These are phyloP conservation scores for Scalopus aquaticus DNA, from an alignment of 2,113 vertebrate genomes.

Conservation along the genomic window DNA sequence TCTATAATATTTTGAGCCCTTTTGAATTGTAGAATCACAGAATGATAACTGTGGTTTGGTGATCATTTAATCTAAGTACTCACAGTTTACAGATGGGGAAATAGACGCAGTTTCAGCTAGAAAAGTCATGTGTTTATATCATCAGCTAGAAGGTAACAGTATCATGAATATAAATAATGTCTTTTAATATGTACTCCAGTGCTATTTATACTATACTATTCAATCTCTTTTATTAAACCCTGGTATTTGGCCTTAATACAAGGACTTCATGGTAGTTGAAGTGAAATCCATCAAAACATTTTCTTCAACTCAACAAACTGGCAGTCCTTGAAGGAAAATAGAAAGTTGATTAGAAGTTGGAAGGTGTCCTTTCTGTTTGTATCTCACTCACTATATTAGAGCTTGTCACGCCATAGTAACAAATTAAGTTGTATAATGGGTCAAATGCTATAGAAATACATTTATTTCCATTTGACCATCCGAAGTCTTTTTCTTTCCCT, in stretches of 20 bases:
- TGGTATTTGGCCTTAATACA: neutral
- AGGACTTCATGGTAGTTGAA: neutral
- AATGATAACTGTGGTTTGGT: neutral
- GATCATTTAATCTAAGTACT: slow-evolving; percentile 13
- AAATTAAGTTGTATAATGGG: neutral
- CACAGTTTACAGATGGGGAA: neutral
- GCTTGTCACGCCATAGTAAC: neutral
- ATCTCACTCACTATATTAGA: neutral
- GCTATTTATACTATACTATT: neutral
- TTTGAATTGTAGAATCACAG: neutral
- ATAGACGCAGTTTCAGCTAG: neutral
- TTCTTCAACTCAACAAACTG: neutral
- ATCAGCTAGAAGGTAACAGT: neutral
- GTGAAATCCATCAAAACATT: neutral
- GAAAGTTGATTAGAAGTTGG: neutral
- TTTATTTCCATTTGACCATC: neutral
- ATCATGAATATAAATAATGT: neutral
- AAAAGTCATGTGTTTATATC: neutral
- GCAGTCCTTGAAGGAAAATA: slow-evolving; percentile 30
- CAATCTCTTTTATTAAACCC: neutral
- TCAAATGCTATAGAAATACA: neutral
- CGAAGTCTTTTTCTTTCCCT: neutral
- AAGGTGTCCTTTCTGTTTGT: neutral
- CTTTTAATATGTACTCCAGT: neutral
- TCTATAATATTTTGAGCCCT: neutral